Evolutionary conservation across 2,888 invertebrate genomes (phyloP), one percentile per base, ranked within the genome.

Genomic region (Mythimna albipuncta): DNA sequence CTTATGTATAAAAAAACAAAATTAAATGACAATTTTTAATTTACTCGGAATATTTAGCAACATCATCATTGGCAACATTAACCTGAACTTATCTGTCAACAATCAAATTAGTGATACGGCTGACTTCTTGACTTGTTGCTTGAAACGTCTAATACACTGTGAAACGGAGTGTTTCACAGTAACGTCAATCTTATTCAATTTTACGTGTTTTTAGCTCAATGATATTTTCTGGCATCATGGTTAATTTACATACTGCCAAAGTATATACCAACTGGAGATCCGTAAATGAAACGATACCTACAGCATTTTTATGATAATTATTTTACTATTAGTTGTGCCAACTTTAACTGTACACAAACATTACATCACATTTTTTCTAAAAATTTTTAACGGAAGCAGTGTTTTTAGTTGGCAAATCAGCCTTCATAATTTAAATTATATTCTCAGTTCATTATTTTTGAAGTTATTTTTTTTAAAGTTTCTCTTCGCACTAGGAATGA

Each of bases 211-310:
- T 19, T 54, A 64, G 44, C 26, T 66, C n/a, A 59, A 44, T 35
- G 62, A 63, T 59, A 52, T 32, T 77, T 65, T 63, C 50, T 26
- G 21, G 6, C 10, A 64, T 6, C 16, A 58, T 3, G 59, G 63
- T 64, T 74, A 65, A 52, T 57, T 59, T 67, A 16, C 26, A 26
- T 19, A 16, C 52, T 32, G 32, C 32, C 32, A 32, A 32, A 32
- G 32, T 32, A 32, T 32, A 32, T 47, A 47, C 6, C 16, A 26
- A 21, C 6, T n/a, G 52, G 26, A 59, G 64, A 50, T n/a, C 54
- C 64, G 64, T 50, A 10, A 63, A 65, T 70, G 52, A 64, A 21
- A 68, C 64, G 58, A 59, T 65, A 54, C n/a, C 32, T 32, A 32
- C 32, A 10, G 26, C 16, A 38, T 38, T 57, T 35, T 21, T 26